A percentile compares a stretch with the other conserved stretches of the same genome.
Conservation (phyloP, 2,888 invertebrate species). For the Asteroscopus sphinx region DNA sequence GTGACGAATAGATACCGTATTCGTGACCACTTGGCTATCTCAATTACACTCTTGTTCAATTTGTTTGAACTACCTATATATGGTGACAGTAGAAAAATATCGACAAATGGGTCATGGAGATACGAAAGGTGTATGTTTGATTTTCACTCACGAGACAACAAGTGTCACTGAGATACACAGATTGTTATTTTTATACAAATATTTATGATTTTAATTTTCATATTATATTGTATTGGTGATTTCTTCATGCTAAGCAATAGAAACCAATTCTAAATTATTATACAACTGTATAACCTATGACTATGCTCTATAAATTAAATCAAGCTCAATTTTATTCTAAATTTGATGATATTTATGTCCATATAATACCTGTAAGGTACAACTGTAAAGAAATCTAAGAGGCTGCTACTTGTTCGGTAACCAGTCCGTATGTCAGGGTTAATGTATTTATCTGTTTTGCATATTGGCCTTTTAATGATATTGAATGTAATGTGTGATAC, state of each 20-base stretch:
- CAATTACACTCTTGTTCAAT: slow-evolving; percentile 68
- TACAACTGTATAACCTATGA: slow-evolving; percentile 12
- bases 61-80: slow-evolving; percentile 59
- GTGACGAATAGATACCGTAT: slow-evolving; percentile 63
- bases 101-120: slow-evolving; percentile 55
- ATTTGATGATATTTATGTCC: slow-evolving; percentile 23
- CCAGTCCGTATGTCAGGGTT: slow-evolving; percentile 80
- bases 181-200: not conserved
- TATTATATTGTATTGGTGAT: not conserved
- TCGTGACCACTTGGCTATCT: slow-evolving; percentile 73
- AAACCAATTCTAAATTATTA: slow-evolving; percentile 1
- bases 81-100: slow-evolving; percentile 63
- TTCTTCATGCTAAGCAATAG: not conserved
- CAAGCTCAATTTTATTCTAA: slow-evolving; percentile 16
- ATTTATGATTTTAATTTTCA: not conserved
- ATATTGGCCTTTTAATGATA: slow-evolving; percentile 81
- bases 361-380: slow-evolving; percentile 22
- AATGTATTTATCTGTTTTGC: slow-evolving; percentile 75
- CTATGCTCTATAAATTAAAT: slow-evolving; percentile 12
- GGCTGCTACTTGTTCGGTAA: slow-evolving; percentile 52
- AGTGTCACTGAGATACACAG: not conserved
- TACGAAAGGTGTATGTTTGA: slow-evolving; percentile 23
- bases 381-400: slow-evolving; percentile 39
- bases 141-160: slow-evolving; percentile 21
- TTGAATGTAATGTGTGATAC: slow-evolving; percentile 65